A percentile compares a stretch with the other conserved stretches of the same genome.
Conservation (phyloP, 2,888 invertebrate species). For the Callosobruchus maculatus region DNA sequence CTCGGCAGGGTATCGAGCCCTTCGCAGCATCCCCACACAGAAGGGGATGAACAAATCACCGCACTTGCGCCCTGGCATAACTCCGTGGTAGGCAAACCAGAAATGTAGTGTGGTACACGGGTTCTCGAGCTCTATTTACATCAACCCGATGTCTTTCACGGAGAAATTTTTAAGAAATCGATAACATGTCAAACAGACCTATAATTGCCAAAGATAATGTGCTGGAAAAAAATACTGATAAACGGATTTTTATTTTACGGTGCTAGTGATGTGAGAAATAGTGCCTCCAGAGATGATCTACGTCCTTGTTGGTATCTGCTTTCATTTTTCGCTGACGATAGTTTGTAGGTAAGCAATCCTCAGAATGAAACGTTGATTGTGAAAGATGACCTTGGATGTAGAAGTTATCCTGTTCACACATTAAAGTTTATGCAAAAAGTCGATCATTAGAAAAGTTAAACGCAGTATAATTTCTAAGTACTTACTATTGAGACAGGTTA, state of each 20-base stretch:
- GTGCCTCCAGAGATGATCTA: neutral
- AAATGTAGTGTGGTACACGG: neutral
- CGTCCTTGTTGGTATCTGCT: neutral
- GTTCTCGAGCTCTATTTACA: neutral
- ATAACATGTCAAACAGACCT: neutral
- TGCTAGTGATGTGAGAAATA: neutral
- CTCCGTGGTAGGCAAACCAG: neutral
- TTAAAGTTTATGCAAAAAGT: too few species aligned
- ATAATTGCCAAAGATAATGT: neutral
- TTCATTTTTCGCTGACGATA: neutral
- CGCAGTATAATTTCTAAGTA: too few species aligned
- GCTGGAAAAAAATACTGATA: neutral
- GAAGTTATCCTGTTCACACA: too few species aligned
- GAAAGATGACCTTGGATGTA: too few species aligned
- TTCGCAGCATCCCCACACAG: neutral
- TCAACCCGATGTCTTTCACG: neutral
- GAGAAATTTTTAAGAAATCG: neutral
- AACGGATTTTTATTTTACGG: neutral
- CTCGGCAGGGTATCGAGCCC: neutral
- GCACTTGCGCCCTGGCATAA: neutral
- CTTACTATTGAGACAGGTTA: too few species aligned
- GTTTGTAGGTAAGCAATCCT: neutral
- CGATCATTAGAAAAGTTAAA: too few species aligned
- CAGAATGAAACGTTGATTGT: too few species aligned
- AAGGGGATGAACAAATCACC: neutral